phyloP scores from a whole-genome alignment of 2,797 vertebrate species.

The Siniperca obscura region DNA sequence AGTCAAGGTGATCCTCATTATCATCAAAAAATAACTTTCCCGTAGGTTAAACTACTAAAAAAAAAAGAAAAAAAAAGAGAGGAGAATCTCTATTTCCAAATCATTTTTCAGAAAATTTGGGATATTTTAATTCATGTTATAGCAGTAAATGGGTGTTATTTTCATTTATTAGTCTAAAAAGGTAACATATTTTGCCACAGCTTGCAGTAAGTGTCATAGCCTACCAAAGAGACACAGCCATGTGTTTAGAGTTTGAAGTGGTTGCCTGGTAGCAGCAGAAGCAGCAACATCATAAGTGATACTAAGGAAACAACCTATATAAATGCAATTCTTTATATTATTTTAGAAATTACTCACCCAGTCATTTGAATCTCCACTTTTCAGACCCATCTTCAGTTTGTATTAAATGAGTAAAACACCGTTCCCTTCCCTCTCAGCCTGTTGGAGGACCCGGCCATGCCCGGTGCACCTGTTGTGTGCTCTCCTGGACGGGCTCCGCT shows the following conservation, averaged over 20 bases:
- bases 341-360: constrained; percentile 58
- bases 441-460: constrained; percentile 9
- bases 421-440: background rate
- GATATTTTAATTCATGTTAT: too few species aligned
- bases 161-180: background rate
- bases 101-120: background rate
- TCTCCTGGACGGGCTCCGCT: constrained; percentile 5
- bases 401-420: constrained; percentile 16
- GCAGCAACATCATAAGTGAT: constrained; percentile 21
- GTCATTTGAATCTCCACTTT: constrained; percentile 45
- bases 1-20: background rate
- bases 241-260: constrained; percentile 57
- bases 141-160: background rate
- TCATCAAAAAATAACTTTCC: background rate
- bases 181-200: background rate
- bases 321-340: background rate
- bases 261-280: constrained; percentile 65
- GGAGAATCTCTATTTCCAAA: background rate
- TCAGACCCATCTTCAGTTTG: constrained; percentile 50
- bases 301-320: background rate
- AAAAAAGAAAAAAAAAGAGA: too few species aligned
- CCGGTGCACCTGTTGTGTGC: constrained; percentile 63
- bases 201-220: background rate
- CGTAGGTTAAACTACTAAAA: background rate
- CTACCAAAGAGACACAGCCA: background rate